Evolutionary conservation across 2,888 invertebrate genomes (phyloP).

Genomic region (Papilio protenor): DNA sequence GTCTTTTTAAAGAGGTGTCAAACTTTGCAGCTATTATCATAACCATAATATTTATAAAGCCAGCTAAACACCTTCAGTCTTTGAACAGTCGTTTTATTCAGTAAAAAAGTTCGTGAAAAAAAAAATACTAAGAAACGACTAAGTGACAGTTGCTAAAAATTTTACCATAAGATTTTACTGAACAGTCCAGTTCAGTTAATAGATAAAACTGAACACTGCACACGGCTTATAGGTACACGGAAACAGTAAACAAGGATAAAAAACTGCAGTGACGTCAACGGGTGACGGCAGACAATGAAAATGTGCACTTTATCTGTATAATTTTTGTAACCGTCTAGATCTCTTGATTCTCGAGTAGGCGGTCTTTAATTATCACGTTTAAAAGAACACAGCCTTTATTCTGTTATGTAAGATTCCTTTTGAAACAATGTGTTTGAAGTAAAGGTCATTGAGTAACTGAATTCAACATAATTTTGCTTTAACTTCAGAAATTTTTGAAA

Average conservation of each 20-base stretch:
- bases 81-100: not conserved
- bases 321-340: conserved; percentile 11
- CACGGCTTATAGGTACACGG: not conserved
- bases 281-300: not conserved
- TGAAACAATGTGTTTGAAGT: not conserved
- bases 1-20: not conserved
- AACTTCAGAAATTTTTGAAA: not conserved
- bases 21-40: not conserved
- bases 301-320: not conserved
- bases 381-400: not conserved
- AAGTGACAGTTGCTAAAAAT: too few relatives aligned
- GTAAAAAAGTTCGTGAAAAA: too few relatives aligned
- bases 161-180: not conserved
- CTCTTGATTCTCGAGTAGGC: not conserved
- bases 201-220: too few relatives aligned
- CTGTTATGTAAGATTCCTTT: not conserved
- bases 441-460: not conserved
- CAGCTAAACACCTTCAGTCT: not conserved
- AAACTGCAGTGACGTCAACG: conserved; percentile 11
- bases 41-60: not conserved
- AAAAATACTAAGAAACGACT: too few relatives aligned
- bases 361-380: not conserved
- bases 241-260: conserved; percentile 4
- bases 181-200: not conserved
- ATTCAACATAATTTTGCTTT: not conserved